A percentile compares a stretch with the other conserved stretches of the same genome.
These are phyloP conservation scores for Adelges cooleyi DNA, from an alignment of 1,140 invertebrate species.

Conservation along the genomic window DNA sequence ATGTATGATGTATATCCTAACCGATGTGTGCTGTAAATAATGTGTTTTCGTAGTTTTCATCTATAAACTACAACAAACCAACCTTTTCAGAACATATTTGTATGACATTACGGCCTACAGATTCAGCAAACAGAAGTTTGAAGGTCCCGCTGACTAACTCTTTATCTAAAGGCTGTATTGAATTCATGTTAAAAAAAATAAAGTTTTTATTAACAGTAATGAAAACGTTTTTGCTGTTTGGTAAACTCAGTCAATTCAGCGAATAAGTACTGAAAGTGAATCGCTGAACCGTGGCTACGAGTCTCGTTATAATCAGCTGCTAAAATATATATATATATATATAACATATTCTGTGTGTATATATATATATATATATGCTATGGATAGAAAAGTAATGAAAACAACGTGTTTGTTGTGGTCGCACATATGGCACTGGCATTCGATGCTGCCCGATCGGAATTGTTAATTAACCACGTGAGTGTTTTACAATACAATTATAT, in stretches of 20 bases:
- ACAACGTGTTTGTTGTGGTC: background rate
- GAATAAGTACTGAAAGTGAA: background rate
- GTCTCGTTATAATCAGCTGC: background rate
- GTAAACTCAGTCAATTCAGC: background rate
- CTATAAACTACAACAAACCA: background rate
- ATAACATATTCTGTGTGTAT: background rate
- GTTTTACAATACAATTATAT: background rate
- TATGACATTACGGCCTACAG: background rate
- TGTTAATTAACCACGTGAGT: conserved; percentile 4
- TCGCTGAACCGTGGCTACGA: background rate
- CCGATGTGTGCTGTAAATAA: background rate
- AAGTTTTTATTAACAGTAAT: too few species aligned
- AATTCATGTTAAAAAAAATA: too few species aligned
- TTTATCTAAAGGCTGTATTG: too few species aligned
- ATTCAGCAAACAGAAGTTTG: background rate
- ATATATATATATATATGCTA: background rate
- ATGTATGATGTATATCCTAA: background rate
- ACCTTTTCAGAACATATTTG: background rate
- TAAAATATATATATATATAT: background rate
- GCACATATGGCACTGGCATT: background rate
- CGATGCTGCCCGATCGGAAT: background rate
- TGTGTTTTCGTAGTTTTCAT: too few species aligned
- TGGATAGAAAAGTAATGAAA: background rate
- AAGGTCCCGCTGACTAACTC: too few species aligned
- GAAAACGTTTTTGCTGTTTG: too few species aligned